Evolutionary conservation across 1,140 invertebrate genomes (phyloP).

Genomic region (Drosophila athabasca): DNA sequence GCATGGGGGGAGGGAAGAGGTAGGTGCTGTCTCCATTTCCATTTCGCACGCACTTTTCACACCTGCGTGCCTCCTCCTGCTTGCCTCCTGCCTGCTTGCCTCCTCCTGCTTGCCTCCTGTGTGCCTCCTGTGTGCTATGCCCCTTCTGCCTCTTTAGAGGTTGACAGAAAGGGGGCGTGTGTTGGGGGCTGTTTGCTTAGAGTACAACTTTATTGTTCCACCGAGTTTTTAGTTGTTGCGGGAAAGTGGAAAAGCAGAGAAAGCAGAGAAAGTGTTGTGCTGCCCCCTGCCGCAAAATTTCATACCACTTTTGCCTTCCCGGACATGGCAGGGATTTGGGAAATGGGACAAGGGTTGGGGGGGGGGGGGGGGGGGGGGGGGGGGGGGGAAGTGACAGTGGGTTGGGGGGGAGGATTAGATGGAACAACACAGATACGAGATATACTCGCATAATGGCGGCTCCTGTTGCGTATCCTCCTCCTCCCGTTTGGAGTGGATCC

Average conservation of each 20-base stretch:
- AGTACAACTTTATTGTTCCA: conserved; percentile 57
- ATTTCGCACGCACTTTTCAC: conserved; percentile 74
- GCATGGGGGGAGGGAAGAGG: not conserved
- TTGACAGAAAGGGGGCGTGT: conserved; percentile 22
- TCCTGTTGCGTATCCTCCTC: conserved; percentile 3
- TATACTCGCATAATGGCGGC: not conserved
- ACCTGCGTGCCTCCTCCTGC: conserved; percentile 47
- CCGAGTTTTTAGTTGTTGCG: conserved; percentile 20
- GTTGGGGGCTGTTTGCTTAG: conserved; percentile 15
- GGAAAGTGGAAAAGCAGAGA: no score
- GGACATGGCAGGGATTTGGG: not conserved
- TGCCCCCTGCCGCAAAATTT: no score
- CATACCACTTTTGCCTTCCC: not conserved
- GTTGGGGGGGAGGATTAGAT: not conserved
- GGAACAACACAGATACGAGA: conserved; percentile 1
- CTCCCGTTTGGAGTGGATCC: not conserved
- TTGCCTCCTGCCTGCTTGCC: no score
- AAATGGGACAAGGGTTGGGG: no score
- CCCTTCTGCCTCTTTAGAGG: conserved; percentile 2
- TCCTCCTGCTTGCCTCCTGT: no score
- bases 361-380: no score
- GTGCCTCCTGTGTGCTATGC: no score
- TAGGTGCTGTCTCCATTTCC: conserved; percentile 10
- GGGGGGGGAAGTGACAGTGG: no score
- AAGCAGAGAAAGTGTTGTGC: not conserved